phyloP scores from a whole-genome alignment of 2,797 vertebrate genomes.

The Gymnodraco acuticeps region DNA sequence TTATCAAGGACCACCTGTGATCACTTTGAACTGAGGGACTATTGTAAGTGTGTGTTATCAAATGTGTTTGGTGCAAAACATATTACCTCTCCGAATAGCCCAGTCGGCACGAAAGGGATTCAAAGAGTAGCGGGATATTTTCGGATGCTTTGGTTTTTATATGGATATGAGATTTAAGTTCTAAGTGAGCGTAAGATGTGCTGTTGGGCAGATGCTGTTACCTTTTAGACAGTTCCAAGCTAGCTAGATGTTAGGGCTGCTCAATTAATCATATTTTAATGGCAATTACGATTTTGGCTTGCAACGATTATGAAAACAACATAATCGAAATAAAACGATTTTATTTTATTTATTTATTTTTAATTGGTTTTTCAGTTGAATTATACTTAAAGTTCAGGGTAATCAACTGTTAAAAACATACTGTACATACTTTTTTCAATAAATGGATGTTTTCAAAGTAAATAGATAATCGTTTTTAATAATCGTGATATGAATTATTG shows the following conservation, averaged over 20 bases:
- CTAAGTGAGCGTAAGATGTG: background rate
- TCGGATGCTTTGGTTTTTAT: background rate
- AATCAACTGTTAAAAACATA: no score
- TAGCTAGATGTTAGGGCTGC: background rate
- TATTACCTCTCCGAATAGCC: background rate
- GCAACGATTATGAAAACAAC: no score
- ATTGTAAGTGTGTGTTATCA: background rate
- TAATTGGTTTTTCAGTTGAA: no score
- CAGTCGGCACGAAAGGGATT: background rate
- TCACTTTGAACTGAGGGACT: conserved; percentile 16
- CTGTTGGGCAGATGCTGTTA: background rate
- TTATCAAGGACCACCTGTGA: conserved; percentile 35
- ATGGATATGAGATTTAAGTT: background rate
- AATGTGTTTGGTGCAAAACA: background rate
- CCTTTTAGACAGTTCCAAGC: background rate
- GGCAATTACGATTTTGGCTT: no score
- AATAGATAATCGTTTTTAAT: no score
- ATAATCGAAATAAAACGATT: no score
- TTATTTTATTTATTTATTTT: no score
- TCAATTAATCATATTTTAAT: no score
- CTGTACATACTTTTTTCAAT: no score
- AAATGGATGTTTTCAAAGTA: no score
- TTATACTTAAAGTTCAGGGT: no score
- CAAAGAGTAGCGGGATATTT: background rate
- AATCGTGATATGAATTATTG: no score